Evolutionary conservation across 2,888 invertebrate species (phyloP).

Genomic region (Bibio marci): DNA sequence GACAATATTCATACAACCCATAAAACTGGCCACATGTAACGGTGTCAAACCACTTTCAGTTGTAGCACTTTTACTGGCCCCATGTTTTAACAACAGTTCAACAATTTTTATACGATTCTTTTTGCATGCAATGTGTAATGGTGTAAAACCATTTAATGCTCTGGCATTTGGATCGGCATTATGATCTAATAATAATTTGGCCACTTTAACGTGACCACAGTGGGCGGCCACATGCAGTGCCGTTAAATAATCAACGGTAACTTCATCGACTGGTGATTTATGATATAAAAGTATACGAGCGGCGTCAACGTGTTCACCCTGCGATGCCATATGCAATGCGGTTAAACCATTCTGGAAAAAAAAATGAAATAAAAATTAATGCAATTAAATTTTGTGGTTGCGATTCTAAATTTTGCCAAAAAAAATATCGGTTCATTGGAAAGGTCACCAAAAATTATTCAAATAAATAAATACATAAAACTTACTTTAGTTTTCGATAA

Average conservation of each 20-base stretch:
- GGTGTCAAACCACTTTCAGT: conserved; percentile 81
- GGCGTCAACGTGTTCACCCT: conserved; percentile 96
- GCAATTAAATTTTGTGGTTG: no score
- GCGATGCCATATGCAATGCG: conserved; percentile 97
- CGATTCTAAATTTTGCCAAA: no score
- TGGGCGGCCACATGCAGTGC: conserved; percentile 93
- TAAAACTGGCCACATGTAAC: conserved; percentile 94
- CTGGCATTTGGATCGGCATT: conserved; percentile 96
- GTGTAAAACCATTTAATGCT: conserved; percentile 94
- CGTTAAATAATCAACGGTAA: conserved; percentile 94
- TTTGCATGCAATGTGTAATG: conserved; percentile 96
- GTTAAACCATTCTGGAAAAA: conserved; percentile 64
- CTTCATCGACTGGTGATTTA: conserved; percentile 96
- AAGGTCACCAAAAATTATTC: no score
- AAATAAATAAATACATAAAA: no score
- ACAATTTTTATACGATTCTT: conserved; percentile 95
- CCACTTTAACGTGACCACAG: conserved; percentile 85
- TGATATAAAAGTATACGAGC: conserved; percentile 81
- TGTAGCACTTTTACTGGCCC: conserved; percentile 61
- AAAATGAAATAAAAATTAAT: background rate
- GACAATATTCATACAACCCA: conserved; percentile 99
- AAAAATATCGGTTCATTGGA: no score
- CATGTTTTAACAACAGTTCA: conserved; percentile 86
- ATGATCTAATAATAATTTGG: conserved; percentile 76
- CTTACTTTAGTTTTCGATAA: conserved; percentile 84